Base-by-base conservation (phyloP, 2,113 vertebrate species). In the Reinhardtius hippoglossoides region DNA sequence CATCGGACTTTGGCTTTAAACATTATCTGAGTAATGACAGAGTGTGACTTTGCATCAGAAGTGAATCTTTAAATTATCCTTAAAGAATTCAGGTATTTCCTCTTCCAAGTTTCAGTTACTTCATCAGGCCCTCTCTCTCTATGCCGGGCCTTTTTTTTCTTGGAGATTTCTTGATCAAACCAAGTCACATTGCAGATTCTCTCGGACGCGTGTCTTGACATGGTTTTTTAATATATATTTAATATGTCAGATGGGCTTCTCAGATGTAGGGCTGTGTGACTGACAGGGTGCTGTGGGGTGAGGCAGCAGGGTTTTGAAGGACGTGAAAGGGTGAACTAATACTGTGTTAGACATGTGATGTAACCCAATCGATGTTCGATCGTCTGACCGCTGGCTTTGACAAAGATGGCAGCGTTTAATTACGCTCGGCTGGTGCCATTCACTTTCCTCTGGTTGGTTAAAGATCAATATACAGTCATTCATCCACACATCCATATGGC, bases 221-320 rank as follows among this genome's bases (percentile, higher is more conserved):
- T 81, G 18, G 3, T 56, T 72, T 76, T 74, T 81, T 81, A 80
- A 76, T 75, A 80, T 82, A 89, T 56, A 62, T 58, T 63, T 61
- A 35, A 18, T 61, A 50, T 1, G 4, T 67, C 68, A 54, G 42
- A n/a, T 9, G 54, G 55, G 54, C 64, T 63, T 58, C 66, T 63
- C 65, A 52, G 74, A 48, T 56, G 82, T 13, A 20, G 21, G 40
- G 5, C 23, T 15, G 20, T 76, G 56, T 74, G 64, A 76, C 37
- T 57, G 73, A 26, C 23, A 21, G 73, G 48, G 16, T n/a, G 20
- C 12, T 20, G 15, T 35, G 57, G 60, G 8, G n/a, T 48, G 50
- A 40, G 42, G 40, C 21, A 24, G n/a, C 12, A 9, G 52, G 20
- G 14, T 10, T 31, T 27, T 82, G 64, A 92, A 87, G 72, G 81